Percentiles rank a stretch among this genome's conserved stretches.
Conservation (phyloP, 2,797 vertebrate species). For the Antennarius maculatus region DNA sequence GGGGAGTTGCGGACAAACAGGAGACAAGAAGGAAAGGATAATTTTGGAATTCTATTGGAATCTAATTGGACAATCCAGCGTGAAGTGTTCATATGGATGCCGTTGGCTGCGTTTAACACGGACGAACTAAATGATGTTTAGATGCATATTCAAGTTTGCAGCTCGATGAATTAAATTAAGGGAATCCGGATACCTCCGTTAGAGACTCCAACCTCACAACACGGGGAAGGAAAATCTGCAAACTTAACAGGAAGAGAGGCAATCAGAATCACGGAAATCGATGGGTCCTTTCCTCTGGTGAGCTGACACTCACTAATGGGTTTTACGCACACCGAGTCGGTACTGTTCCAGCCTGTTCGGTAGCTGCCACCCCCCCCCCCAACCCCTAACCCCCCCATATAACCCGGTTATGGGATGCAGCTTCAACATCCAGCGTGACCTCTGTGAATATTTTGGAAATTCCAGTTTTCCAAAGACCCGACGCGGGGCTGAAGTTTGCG, state of each 20-base stretch:
- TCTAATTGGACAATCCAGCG: neutral
- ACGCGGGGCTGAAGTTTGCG: constrained; percentile 23
- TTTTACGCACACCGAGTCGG: constrained; percentile 66
- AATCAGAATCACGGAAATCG: constrained; percentile 76
- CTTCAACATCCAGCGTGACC: neutral
- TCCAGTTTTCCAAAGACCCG: constrained; percentile 47
- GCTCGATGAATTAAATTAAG: neutral
- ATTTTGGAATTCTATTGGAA: constrained; percentile 1
- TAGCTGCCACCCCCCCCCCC: neutral
- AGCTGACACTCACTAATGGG: constrained; percentile 63
- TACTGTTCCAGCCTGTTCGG: constrained; percentile 48
- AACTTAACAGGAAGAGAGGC: constrained; percentile 77
- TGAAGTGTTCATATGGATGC: constrained; percentile 22
- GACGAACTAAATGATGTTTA: neutral
- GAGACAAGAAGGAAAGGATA: neutral
- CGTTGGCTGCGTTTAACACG: neutral
- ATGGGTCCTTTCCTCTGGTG: constrained; percentile 43
- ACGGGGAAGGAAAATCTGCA: constrained; percentile 65
- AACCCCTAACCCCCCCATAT: no score
- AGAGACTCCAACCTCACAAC: constrained; percentile 41
- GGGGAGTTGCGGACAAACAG: neutral
- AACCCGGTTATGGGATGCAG: neutral
- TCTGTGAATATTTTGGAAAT: constrained; percentile 54
- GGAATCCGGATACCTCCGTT: neutral
- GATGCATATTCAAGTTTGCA: neutral